Evolutionary conservation across 2,888 invertebrate genomes (phyloP), one percentile per base, ranked within the genome.

Genomic region (Synergus gifuensis): DNA sequence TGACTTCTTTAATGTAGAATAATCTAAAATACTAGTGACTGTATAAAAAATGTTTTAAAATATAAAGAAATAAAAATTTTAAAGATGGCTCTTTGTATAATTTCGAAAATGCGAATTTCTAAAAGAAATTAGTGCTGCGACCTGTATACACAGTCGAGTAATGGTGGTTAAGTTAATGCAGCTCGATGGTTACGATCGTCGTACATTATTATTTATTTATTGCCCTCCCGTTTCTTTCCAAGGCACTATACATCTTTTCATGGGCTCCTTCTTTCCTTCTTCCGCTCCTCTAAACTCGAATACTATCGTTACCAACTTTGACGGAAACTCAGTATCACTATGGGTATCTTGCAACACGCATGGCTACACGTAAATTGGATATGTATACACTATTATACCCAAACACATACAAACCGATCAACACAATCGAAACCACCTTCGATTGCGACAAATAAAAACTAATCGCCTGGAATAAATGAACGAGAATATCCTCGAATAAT

Each of bases 281-380:
- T 60, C 22, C 12, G 60, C 60, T 60, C 11, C 60, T 60, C 22
- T 60, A 60, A 60, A 60, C 60, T 60, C n/a, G 22, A 60, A 60
- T 60, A 8, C 8, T 60, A 60, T 22, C 60, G 12, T 60, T 60
- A 22, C 60, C 0, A 60, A 60, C 11, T 22, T 60, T 22, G 11
- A 60, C 22, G 22, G 60, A 60, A 60, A 60, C 60, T 22, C 60
- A 22, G 22, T 22, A 60, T 60, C 60, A 22, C 36, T 36, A 9
- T 60, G 60, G 60, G 12, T 60, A 60, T 60, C 22, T 60, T 9
- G 12, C 22, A 5, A 22, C 60, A 12, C 60, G 60, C 60, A 60
- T 60, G 60, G 60, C 22, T 60, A 60, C 60, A 60, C 11, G 22
- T 60, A 60, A 18, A 60, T 60, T 60, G 22, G 12, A 28, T 28